A percentile compares a stretch with the other conserved stretches of the same genome.
Conservation (phyloP, 2,888 invertebrate genomes). For the Meiosimyza platycephala region DNA sequence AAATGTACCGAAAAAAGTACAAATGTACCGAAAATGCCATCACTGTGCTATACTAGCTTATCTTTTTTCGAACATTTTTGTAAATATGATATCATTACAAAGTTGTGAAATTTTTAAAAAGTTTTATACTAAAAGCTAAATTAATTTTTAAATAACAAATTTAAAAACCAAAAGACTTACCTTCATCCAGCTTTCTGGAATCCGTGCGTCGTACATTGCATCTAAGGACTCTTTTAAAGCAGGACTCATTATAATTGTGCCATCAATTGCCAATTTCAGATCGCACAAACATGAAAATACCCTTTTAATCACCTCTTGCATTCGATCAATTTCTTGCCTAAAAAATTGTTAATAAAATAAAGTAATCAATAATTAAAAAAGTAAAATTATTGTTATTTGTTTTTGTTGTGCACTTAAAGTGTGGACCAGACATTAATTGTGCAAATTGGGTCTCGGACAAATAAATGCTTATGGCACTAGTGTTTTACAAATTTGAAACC, state of each 20-base stretch:
- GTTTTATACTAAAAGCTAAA: background rate
- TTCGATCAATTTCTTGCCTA: slow-evolving; percentile 82
- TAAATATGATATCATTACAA: too few species aligned
- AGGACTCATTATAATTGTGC: slow-evolving; percentile 97
- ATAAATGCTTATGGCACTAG: too few species aligned
- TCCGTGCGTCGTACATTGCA: slow-evolving; percentile 96
- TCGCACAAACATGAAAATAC: slow-evolving; percentile 87
- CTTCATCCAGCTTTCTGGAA: slow-evolving; percentile 93
- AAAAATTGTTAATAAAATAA: slow-evolving; percentile 24
- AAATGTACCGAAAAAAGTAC: too few species aligned
- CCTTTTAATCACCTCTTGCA: slow-evolving; percentile 85
- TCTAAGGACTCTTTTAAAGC: slow-evolving; percentile 87
- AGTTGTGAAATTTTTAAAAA: background rate
- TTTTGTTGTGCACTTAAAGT: too few species aligned
- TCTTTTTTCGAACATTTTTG: too few species aligned
- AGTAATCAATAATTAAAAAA: background rate
- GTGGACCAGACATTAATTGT: too few species aligned
- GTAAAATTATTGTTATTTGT: too few species aligned
- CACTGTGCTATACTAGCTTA: too few species aligned
- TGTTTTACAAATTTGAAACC: too few species aligned
- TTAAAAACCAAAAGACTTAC: slow-evolving; percentile 64
- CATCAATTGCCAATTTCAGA: slow-evolving; percentile 94
- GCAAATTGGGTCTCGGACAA: too few species aligned
- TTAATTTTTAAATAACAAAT: background rate
- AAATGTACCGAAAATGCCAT: too few species aligned